Conservation (phyloP, 2,113 vertebrate species). For the Gallinago undulata region DNA sequence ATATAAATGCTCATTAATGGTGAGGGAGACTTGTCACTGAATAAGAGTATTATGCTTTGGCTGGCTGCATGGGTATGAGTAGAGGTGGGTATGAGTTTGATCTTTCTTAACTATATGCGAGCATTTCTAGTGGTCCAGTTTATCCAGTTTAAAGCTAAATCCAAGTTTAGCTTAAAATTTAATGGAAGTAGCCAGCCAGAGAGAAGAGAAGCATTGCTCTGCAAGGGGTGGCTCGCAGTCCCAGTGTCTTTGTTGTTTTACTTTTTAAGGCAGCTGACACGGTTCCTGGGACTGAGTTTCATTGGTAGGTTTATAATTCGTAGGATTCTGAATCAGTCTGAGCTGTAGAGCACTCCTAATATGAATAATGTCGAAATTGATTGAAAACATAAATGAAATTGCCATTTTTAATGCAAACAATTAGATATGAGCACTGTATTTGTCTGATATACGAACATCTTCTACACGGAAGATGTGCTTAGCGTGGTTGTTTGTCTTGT, state of each 20-base stretch:
- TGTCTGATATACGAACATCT: neutral
- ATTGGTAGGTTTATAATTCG: neutral
- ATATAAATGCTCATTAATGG: neutral
- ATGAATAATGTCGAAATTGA: neutral
- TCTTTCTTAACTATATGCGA: neutral
- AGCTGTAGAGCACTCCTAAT: neutral
- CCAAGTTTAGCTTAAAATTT: neutral
- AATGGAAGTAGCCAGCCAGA: neutral
- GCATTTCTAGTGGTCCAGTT: neutral
- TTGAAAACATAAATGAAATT: neutral
- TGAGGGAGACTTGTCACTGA: neutral
- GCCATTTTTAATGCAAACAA: neutral
- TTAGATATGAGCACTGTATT: neutral
- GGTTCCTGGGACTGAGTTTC: neutral
- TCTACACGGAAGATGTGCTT: neutral
- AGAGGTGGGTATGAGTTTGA: neutral
- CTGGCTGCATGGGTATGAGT: neutral
- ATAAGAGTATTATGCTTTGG: neutral
- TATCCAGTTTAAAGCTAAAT: neutral
- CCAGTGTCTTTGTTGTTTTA: neutral
- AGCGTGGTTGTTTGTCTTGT: neutral
- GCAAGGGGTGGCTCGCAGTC: accelerated
- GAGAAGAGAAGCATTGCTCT: neutral
- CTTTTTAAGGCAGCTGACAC: neutral
- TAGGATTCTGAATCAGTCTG: neutral